These are phyloP conservation scores for Tetragonula clypearis DNA, from an alignment of 1,140 invertebrate species.

Conservation along the genomic window DNA sequence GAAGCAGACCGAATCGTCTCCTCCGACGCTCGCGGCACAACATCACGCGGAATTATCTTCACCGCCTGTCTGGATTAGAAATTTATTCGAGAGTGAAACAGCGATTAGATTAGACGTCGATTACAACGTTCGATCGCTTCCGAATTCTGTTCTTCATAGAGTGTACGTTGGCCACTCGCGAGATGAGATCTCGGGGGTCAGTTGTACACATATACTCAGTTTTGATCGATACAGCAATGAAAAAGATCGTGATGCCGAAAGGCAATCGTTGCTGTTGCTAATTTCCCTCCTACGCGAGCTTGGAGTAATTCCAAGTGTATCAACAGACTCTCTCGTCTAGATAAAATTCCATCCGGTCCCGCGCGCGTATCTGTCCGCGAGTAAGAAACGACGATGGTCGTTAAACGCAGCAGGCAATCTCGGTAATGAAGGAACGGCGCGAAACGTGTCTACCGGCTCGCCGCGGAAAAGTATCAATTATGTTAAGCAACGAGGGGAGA, in stretches of 20 bases:
- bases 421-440: slow-evolving; percentile 11
- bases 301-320: not conserved
- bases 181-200: too few relatives aligned
- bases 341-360: not conserved
- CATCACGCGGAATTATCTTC: slow-evolving; percentile 56
- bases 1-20: slow-evolving; percentile 9
- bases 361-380: not conserved
- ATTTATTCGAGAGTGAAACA: slow-evolving; percentile 25
- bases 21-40: slow-evolving; percentile 9
- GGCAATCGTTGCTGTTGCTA: too few relatives aligned
- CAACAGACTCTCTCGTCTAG: too few relatives aligned
- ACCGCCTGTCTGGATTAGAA: slow-evolving; percentile 38
- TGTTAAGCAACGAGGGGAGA: not conserved
- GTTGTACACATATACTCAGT: too few relatives aligned
- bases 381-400: not conserved
- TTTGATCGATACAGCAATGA: too few relatives aligned
- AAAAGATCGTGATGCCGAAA: not conserved
- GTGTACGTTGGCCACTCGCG: too few relatives aligned
- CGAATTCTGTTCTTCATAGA: slow-evolving; percentile 32
- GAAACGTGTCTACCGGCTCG: not conserved
- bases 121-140: slow-evolving; percentile 29
- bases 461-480: slow-evolving; percentile 30
- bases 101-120: slow-evolving; percentile 19
- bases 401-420: slow-evolving; percentile 6
- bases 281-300: not conserved